Evolutionary conservation across 1,140 invertebrate genomes (phyloP).

Genomic region (Chymomyza costata): DNA sequence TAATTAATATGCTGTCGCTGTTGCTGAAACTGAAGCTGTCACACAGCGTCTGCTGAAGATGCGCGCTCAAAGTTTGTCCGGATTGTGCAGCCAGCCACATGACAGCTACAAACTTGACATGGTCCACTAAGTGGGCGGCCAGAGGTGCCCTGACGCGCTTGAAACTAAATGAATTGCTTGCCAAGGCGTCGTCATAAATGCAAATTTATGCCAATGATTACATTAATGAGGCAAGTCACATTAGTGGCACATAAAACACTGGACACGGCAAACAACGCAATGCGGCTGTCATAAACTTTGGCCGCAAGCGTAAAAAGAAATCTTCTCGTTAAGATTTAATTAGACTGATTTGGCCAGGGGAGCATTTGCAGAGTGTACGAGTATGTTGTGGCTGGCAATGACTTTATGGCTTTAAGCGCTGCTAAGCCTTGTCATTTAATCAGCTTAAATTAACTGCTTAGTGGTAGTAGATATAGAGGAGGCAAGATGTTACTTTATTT

Average conservation of each 20-base stretch:
- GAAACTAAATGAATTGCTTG: constrained; percentile 48
- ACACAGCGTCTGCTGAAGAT: too few species aligned
- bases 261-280: neutral
- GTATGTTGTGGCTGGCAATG: constrained; percentile 6
- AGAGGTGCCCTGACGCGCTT: neutral
- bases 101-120: too few species aligned
- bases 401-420: constrained; percentile 8
- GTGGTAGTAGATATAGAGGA: too few species aligned
- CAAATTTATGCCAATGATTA: constrained; percentile 63
- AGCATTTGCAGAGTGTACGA: too few species aligned
- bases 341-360: constrained; percentile 35
- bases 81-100: too few species aligned
- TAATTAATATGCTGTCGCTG: constrained; percentile 52
- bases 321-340: constrained; percentile 50
- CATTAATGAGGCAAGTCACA: constrained; percentile 34
- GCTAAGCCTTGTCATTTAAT: neutral
- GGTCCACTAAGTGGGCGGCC: constrained; percentile 8
- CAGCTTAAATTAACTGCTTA: too few species aligned
- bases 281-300: constrained; percentile 30
- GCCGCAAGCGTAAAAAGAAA: too few species aligned
- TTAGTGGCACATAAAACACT: constrained; percentile 3
- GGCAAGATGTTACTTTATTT: too few species aligned
- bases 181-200: constrained; percentile 54
- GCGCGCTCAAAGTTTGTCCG: too few species aligned
- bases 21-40: too few species aligned